Evolutionary conservation across 2,113 vertebrate species (phyloP), one percentile per base, ranked within the genome.

Genomic region (Excalfactoria chinensis): DNA sequence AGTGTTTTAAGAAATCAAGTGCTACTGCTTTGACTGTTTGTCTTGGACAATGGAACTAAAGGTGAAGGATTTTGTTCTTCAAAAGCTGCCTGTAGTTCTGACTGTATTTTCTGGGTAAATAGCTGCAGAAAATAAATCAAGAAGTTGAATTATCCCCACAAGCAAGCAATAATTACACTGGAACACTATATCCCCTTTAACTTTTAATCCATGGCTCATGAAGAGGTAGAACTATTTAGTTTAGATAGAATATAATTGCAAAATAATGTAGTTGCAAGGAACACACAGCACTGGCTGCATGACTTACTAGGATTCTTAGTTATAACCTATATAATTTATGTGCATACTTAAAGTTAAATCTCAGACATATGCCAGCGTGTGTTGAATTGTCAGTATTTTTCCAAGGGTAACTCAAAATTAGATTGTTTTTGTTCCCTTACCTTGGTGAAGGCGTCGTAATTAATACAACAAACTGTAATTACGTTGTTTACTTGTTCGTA

Each of bases 1-100:
- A 96, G 66, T 94, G 91, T 86, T 97, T 96, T 86, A 89, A 93
- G 78, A 92, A 84, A 84, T 80, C 12, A 70, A 90, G 63, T 93
- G 86, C 88, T 93, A 51, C 40, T 82, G 49, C 84, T 91, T 78
- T 58, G 68, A 82, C 51, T 64, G 79, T 97, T 95, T 68, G 78
- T 96, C 96, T 96, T 96, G 91, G 91, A 82, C 80, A 95, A 96
- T 89, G 16, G 37, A 19, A 64, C 43, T 73, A 6, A 49, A 91
- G 94, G 17, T 64, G 32, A 80, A 89, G 37, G 40, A 71, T 9
- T 70, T 91, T n/a, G 11, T 82, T 91, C 74, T 91, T 56, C 13
- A 46, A 59, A 87, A 77, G 60, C 44, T 93, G 74, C 71, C 69
- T 88, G n/a, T 0, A 7, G 30, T 66, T 94, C 59, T 76, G 4